Evolutionary conservation across 2,797 vertebrate genomes (phyloP), one percentile per base, ranked within the genome.

Genomic region (Acridotheres tristis): DNA sequence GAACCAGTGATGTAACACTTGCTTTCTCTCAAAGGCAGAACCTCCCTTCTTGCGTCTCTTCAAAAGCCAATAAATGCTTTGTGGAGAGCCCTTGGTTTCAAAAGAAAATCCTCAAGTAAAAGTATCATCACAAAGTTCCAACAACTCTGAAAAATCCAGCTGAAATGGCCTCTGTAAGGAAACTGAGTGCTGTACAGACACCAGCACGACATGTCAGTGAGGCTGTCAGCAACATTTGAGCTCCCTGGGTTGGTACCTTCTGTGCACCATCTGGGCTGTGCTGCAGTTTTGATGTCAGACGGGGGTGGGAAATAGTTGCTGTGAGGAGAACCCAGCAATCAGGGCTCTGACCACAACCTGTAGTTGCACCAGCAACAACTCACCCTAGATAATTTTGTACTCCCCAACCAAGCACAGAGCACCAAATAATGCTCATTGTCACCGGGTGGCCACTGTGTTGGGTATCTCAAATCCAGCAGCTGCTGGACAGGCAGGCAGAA

Each of bases 231-330:
- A 94, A 65, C 80, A 38, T 76, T 23, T 45, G 80, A 80, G 57
- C 71, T 90, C 40, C 50, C 47, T 40, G 85, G 26, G 32, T 30
- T 63, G 51, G 67, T 82, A 74, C 80, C 83, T 93, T 72, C 86
- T 94, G 96, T 50, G 88, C 58, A 72, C 93, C 94, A 96, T 94
- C 88, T 96, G 93, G 67, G 42, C 67, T 53, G 47, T 30, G 40
- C 77, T 83, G 76, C 55, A 89, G 75, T 94, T 89, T 29, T 74
- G 61, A 80, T 90, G 80, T 94, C 82, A 74, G 74, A 62, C 0
- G 38, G 59, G 76, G 74, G 63, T 89, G 84, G 86, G 50, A 75
- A 94, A 89, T 84, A 92, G 71, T 51, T 90, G 81, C 53, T 59
- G 69, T 0, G 0, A 68, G 72, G 19, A 89, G 21, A 91, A 55